Evolutionary conservation across 2,797 vertebrate genomes (phyloP).

Genomic region (Myiotriccus ornatus): DNA sequence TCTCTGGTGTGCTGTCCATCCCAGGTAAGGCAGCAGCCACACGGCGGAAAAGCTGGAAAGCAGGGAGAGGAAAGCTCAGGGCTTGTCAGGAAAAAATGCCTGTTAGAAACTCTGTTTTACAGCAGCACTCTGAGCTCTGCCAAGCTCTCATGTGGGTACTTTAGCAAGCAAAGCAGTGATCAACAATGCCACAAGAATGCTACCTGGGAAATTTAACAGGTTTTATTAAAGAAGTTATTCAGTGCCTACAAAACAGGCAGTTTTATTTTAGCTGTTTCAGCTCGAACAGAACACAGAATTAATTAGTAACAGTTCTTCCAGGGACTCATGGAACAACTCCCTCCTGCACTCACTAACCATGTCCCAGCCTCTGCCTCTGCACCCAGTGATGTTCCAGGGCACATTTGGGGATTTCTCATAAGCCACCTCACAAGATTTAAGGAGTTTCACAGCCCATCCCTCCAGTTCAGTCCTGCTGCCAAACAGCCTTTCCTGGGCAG

Average conservation of each 20-base stretch:
- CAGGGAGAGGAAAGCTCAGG: not conserved
- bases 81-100: not conserved
- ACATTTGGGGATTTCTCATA: not conserved
- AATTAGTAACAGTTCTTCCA: not conserved
- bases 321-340: not conserved
- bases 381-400: not conserved
- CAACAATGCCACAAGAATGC: not conserved
- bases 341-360: not conserved
- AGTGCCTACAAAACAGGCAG: not conserved
- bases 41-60: slow-evolving; percentile 84
- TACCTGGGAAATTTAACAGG: not conserved
- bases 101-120: accelerated
- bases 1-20: slow-evolving; percentile 89
- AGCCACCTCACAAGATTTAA: not conserved
- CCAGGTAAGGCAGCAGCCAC: slow-evolving; percentile 89
- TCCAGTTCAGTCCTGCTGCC: not conserved
- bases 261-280: not conserved
- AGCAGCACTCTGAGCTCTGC: not conserved
- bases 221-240: not conserved
- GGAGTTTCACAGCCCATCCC: not conserved
- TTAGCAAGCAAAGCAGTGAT: not conserved
- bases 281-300: not conserved
- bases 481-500: not conserved
- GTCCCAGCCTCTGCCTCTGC: not conserved
- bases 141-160: not conserved